Evolutionary conservation across 1,140 invertebrate species (phyloP).

Genomic region (Drosophila simulans): DNA sequence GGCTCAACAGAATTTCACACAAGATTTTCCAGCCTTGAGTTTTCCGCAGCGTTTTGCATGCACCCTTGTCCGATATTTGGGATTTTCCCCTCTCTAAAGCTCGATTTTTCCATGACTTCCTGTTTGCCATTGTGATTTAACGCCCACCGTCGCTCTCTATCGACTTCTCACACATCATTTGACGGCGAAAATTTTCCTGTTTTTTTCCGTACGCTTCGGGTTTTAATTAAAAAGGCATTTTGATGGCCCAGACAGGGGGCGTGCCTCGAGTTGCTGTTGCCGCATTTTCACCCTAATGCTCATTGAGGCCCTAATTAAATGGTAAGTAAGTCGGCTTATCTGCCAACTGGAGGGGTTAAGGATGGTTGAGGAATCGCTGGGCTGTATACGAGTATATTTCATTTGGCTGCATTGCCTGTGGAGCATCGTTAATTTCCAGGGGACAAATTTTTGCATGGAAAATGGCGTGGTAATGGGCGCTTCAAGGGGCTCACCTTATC

Average conservation of each 20-base stretch:
- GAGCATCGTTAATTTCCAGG: constrained; percentile 61
- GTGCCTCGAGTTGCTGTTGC: constrained; percentile 65
- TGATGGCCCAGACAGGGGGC: constrained; percentile 60
- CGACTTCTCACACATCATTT: constrained; percentile 82
- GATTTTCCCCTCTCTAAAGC: not conserved
- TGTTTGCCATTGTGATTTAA: constrained; percentile 79
- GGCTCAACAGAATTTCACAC: constrained; percentile 81
- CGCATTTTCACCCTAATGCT: constrained; percentile 68
- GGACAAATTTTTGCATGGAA: constrained; percentile 73
- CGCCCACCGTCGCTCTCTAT: constrained; percentile 57
- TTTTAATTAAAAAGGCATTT: constrained; percentile 80
- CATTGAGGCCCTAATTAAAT: constrained; percentile 76
- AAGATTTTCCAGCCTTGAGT: constrained; percentile 69
- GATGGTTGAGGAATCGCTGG: constrained; percentile 2
- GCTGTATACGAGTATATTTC: not conserved
- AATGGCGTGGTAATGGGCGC: constrained; percentile 7
- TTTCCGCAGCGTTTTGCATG: constrained; percentile 60
- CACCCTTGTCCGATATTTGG: constrained; percentile 52
- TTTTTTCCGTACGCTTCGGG: constrained; percentile 26
- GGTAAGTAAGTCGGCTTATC: constrained; percentile 62
- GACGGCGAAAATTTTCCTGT: constrained; percentile 32
- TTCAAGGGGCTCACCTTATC: constrained; percentile 45
- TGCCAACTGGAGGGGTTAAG: constrained; percentile 16
- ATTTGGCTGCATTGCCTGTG: constrained; percentile 22
- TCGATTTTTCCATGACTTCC: constrained; percentile 23